phyloP scores from a whole-genome alignment of 1,140 invertebrate genomes.

The Ostrea edulis region DNA sequence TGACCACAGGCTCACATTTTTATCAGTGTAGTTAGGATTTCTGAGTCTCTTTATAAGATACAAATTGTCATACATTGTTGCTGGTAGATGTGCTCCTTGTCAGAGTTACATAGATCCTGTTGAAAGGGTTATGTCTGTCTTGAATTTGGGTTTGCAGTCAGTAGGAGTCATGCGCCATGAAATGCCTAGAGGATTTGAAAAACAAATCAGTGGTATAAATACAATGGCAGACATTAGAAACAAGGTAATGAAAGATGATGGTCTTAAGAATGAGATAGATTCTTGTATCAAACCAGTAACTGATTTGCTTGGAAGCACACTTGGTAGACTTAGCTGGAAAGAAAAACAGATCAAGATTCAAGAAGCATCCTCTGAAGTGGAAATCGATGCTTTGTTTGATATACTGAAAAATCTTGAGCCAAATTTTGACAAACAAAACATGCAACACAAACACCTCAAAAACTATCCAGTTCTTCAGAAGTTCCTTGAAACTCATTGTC shows the following conservation, averaged over 20 bases:
- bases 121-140: constrained; percentile 42
- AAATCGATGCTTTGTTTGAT: constrained; percentile 4
- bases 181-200: constrained; percentile 19
- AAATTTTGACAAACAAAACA: background rate
- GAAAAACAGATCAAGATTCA: constrained; percentile 38
- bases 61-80: background rate
- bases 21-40: constrained; percentile 16
- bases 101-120: constrained; percentile 37
- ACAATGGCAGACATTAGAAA: constrained; percentile 1
- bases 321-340: constrained; percentile 13
- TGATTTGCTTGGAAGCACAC: background rate
- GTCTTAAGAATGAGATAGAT: background rate
- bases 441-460: constrained; percentile 1
- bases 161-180: constrained; percentile 42
- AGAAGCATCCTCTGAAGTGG: constrained; percentile 7
- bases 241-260: constrained; percentile 1
- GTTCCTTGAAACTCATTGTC: constrained; percentile 3
- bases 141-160: constrained; percentile 43
- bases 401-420: background rate
- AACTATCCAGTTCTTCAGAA: background rate
- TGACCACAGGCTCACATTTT: constrained; percentile 37
- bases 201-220: background rate
- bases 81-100: constrained; percentile 10
- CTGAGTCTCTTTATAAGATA: background rate
- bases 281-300: constrained; percentile 44